Conservation (phyloP, 2,797 vertebrate species). For the Urosaurus nigricauda region DNA sequence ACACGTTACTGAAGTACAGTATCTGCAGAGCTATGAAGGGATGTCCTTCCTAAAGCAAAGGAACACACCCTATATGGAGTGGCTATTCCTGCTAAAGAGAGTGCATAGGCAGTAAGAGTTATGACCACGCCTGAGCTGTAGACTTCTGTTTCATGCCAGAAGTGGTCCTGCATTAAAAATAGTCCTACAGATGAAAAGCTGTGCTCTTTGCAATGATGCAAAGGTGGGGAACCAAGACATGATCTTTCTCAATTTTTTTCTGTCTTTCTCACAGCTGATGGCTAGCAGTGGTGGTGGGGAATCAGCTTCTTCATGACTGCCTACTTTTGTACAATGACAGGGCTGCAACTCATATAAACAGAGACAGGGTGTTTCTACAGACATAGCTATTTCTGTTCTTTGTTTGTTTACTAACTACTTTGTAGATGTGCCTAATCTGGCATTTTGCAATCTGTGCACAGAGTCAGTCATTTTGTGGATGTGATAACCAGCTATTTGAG, state of each 20-base stretch:
- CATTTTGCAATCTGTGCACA: slow-evolving; percentile 9
- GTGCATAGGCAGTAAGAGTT: not conserved
- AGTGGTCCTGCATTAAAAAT: not conserved
- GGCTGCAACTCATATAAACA: slow-evolving; percentile 11
- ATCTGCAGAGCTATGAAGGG: not conserved
- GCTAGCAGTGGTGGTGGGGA: not conserved
- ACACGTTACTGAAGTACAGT: not conserved
- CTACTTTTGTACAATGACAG: slow-evolving; percentile 8
- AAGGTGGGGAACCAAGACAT: not conserved
- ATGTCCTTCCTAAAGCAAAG: not conserved
- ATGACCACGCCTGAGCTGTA: not conserved
- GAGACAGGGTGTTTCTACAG: not conserved
- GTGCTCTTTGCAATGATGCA: not conserved
- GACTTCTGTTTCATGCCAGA: not conserved
- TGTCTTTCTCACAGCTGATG: not conserved
- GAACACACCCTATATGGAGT: not conserved
- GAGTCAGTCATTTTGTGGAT: slow-evolving; percentile 26
- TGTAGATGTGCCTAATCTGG: slow-evolving; percentile 38
- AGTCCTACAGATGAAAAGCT: not conserved
- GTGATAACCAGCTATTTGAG: slow-evolving; percentile 12
- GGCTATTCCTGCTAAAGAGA: not conserved
- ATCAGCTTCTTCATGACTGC: not conserved
- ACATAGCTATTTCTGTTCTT: slow-evolving; percentile 22
- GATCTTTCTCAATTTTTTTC: too few species aligned
- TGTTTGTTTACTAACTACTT: slow-evolving; percentile 19